Evolutionary conservation across 2,888 invertebrate species (phyloP).

Genomic region (Conistra vaccinii): DNA sequence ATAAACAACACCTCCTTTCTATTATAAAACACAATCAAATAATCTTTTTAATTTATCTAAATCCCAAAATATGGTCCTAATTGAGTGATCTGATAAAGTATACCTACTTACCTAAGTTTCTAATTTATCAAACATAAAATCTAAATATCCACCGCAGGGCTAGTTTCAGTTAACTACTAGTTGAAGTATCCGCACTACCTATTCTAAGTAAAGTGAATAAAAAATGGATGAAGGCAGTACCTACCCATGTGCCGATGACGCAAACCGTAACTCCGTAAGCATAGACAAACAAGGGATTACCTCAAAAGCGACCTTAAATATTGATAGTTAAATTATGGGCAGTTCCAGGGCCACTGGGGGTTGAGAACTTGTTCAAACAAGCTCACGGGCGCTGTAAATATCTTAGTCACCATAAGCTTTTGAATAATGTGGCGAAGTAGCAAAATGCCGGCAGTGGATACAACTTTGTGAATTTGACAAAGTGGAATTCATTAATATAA

Average conservation of each 20-base stretch:
- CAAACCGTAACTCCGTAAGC: slow-evolving; percentile 31
- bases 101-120: neutral
- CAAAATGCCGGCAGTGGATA: slow-evolving; percentile 6
- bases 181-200: neutral
- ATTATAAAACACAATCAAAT: neutral
- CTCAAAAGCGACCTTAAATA: slow-evolving; percentile 50
- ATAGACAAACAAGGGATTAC: slow-evolving; percentile 47
- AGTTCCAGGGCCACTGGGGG: slow-evolving; percentile 35
- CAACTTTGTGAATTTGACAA: slow-evolving; percentile 41
- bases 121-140: neutral
- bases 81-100: too few relatives aligned
- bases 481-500: slow-evolving; percentile 44
- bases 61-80: too few relatives aligned
- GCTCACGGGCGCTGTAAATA: slow-evolving; percentile 29
- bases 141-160: neutral
- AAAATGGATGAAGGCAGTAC: slow-evolving; percentile 17
- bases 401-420: slow-evolving; percentile 36
- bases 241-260: slow-evolving; percentile 34
- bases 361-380: slow-evolving; percentile 38
- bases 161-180: neutral
- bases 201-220: slow-evolving; percentile 13
- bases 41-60: neutral
- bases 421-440: slow-evolving; percentile 31
- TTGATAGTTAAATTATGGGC: slow-evolving; percentile 53
- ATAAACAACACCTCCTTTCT: neutral